phyloP scores from a whole-genome alignment of 1,140 invertebrate species.

The Maniola jurtina region DNA sequence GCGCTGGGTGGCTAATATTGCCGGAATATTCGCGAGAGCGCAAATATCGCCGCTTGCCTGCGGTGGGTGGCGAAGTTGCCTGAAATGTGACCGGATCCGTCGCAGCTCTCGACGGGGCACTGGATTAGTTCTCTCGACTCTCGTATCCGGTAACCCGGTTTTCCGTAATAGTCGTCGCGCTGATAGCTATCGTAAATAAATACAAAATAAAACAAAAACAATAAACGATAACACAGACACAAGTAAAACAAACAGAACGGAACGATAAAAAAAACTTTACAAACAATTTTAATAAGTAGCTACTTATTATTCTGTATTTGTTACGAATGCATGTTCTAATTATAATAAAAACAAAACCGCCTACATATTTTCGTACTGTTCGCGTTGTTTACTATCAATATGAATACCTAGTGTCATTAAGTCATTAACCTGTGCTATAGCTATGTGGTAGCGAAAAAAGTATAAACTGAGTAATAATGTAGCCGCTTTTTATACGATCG shows the following conservation, averaged over 20 bases:
- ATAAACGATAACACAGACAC: constrained; percentile 20
- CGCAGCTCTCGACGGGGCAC: constrained; percentile 95
- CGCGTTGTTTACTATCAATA: constrained; percentile 16
- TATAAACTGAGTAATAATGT: constrained; percentile 26
- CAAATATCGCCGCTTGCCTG: constrained; percentile 76
- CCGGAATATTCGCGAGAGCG: constrained; percentile 24
- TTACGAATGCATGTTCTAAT: constrained; percentile 14
- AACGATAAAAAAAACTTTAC: constrained; percentile 6
- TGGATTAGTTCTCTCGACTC: constrained; percentile 81
- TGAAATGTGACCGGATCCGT: constrained; percentile 91
- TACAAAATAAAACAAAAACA: constrained; percentile 36
- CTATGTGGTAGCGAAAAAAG: constrained; percentile 26
- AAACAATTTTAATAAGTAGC: not conserved
- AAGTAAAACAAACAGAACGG: constrained; percentile 7
- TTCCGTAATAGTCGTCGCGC: constrained; percentile 81
- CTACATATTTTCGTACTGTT: constrained; percentile 13
- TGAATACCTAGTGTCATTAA: constrained; percentile 18
- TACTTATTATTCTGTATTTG: constrained; percentile 1
- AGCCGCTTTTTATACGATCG: constrained; percentile 21
- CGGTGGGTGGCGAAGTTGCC: constrained; percentile 91
- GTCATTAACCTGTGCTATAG: constrained; percentile 32
- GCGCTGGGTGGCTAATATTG: constrained; percentile 21
- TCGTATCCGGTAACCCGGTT: constrained; percentile 84
- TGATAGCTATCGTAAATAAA: constrained; percentile 63
- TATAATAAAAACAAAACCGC: constrained; percentile 22